Conservation (phyloP, 2,797 vertebrate species). For the Setipinna tenuifilis region DNA sequence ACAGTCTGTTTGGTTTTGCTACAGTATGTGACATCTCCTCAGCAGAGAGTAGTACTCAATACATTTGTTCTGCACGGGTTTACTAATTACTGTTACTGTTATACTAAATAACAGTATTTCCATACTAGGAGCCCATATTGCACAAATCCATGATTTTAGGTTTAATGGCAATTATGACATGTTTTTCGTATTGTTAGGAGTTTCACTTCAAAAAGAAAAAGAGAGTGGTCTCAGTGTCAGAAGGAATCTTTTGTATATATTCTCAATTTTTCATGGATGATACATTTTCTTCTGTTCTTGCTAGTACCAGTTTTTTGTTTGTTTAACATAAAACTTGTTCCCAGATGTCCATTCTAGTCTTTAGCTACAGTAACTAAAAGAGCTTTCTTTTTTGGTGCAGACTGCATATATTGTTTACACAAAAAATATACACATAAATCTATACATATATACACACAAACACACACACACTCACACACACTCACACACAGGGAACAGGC, state of each 20-base stretch:
- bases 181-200: background rate
- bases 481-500: constrained; percentile 49
- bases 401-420: background rate
- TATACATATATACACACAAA: constrained; percentile 22
- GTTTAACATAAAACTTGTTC: constrained; percentile 36
- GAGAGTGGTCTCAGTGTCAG: constrained; percentile 59
- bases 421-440: background rate
- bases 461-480: constrained; percentile 28
- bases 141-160: background rate
- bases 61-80: background rate
- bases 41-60: background rate
- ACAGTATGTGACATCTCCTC: background rate
- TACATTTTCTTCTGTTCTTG: constrained; percentile 59
- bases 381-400: background rate
- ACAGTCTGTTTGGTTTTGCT: background rate
- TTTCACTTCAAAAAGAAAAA: background rate
- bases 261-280: constrained; percentile 69
- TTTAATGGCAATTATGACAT: background rate
- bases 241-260: constrained; percentile 58
- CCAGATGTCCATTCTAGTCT: constrained; percentile 34
- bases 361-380: constrained; percentile 32
- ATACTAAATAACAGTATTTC: background rate
- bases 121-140: background rate
- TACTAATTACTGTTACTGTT: background rate
- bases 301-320: constrained; percentile 31